These are phyloP conservation scores for Agapetus fuscipes DNA, from an alignment of 2,888 invertebrate genomes.

Conservation along the genomic window DNA sequence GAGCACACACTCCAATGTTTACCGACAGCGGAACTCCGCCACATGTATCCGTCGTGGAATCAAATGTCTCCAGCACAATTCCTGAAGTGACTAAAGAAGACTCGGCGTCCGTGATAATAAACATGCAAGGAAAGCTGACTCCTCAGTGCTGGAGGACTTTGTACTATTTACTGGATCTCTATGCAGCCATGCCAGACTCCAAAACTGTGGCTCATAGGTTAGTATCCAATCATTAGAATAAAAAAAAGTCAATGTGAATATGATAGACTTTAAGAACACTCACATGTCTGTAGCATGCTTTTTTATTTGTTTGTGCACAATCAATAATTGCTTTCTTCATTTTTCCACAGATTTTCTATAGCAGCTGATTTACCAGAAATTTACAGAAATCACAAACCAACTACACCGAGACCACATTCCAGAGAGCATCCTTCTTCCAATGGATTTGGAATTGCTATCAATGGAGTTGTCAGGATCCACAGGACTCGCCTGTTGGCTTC, in stretches of 20 bases:
- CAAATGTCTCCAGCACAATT: slow-evolving; percentile 13
- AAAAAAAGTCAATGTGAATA: slow-evolving; percentile 7
- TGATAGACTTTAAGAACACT: no score
- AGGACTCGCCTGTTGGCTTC: slow-evolving; percentile 80
- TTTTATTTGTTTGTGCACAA: no score
- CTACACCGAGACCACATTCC: slow-evolving; percentile 28
- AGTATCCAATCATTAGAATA: slow-evolving; percentile 16
- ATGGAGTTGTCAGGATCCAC: slow-evolving; percentile 81
- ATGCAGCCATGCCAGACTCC: slow-evolving; percentile 90
- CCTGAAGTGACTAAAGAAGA: slow-evolving; percentile 18
- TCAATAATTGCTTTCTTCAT: no score
- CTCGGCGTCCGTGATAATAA: slow-evolving; percentile 27
- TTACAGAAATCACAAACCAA: slow-evolving; percentile 37
- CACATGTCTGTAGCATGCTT: no score
- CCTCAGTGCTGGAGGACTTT: slow-evolving; percentile 93
- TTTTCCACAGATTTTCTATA: slow-evolving; percentile 61
- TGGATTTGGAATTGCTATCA: slow-evolving; percentile 69
- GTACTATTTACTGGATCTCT: slow-evolving; percentile 82
- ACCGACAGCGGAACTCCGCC: slow-evolving; percentile 32
- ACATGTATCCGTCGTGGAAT: slow-evolving; percentile 13
- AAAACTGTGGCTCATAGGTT: slow-evolving; percentile 78
- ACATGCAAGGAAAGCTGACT: slow-evolving; percentile 33
- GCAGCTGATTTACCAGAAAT: slow-evolving; percentile 61
- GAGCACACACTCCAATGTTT: slow-evolving; percentile 60
- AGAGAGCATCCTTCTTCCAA: slow-evolving; percentile 46